phyloP scores from a whole-genome alignment of 2,797 vertebrate species.

The Champsocephalus esox region DNA sequence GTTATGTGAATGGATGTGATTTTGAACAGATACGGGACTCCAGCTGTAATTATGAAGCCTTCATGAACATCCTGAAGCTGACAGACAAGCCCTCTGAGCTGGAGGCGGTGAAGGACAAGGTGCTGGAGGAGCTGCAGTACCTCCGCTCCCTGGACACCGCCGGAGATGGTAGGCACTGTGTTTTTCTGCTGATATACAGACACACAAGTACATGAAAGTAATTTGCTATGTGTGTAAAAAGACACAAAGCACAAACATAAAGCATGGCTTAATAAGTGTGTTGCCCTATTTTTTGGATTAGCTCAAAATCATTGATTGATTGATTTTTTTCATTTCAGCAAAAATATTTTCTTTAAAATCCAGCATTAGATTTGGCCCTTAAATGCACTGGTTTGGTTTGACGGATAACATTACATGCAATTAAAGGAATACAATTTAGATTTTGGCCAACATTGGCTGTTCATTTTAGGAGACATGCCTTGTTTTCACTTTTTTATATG shows the following conservation, averaged over 20 bases:
- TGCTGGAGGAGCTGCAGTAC: constrained; percentile 96
- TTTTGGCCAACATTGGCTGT: no score
- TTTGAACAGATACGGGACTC: constrained; percentile 93
- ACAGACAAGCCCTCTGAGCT: constrained; percentile 94
- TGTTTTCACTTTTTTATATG: no score
- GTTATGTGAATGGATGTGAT: constrained; percentile 27
- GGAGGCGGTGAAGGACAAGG: constrained; percentile 98
- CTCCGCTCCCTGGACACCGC: constrained; percentile 97
- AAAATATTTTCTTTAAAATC: no score
- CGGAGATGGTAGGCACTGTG: constrained; percentile 89
- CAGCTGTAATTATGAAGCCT: constrained; percentile 99
- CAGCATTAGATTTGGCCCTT: no score
- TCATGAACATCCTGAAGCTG: constrained; percentile 99
- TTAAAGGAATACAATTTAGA: no score
- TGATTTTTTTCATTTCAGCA: no score
- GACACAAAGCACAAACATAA: neutral
- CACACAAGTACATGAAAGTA: neutral
- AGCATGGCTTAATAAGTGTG: neutral
- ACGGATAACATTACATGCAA: no score
- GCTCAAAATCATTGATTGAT: no score
- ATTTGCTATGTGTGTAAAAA: neutral
- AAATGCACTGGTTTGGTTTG: no score
- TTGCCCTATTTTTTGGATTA: no score
- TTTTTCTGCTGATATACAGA: constrained; percentile 31
- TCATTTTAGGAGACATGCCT: no score